Evolutionary conservation across 2,113 vertebrate species (phyloP).

Genomic region (Felis catus): DNA sequence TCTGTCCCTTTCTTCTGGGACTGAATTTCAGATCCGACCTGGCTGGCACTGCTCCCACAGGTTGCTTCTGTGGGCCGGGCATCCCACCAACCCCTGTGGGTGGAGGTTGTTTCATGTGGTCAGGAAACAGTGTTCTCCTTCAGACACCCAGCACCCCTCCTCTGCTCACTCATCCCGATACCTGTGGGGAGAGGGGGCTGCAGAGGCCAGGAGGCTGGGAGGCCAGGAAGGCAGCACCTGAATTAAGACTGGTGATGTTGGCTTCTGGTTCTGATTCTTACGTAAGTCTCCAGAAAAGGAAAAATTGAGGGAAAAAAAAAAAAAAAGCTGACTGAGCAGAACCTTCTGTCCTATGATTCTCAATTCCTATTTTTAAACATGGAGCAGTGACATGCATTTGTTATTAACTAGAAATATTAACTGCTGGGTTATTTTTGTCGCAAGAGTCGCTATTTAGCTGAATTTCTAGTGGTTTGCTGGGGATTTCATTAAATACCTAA

Average conservation of each 20-base stretch:
- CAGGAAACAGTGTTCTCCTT: not conserved
- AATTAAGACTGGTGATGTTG: not conserved
- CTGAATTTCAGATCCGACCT: too few species aligned
- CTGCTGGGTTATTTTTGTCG: not conserved
- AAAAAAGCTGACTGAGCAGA: conserved; percentile 20
- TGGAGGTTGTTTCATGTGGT: not conserved
- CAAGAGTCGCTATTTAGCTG: not conserved
- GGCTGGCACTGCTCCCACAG: not conserved
- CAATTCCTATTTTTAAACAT: conserved; percentile 11
- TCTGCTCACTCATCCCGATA: not conserved
- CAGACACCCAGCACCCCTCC: not conserved
- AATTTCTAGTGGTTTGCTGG: not conserved
- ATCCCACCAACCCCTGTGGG: fast-evolving
- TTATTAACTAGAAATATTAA: not conserved
- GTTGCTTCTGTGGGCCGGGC: not conserved
- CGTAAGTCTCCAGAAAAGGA: not conserved
- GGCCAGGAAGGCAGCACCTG: not conserved
- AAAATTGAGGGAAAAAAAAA: not conserved
- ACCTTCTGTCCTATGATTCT: not conserved
- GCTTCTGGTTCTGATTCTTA: not conserved
- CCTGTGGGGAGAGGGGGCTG: fast-evolving
- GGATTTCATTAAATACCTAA: not conserved
- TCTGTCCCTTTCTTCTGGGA: not conserved
- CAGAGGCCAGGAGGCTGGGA: not conserved
- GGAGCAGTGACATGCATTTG: not conserved